Base-by-base conservation (phyloP, 2,888 invertebrate genomes). In the Sepiola atlantica region DNA sequence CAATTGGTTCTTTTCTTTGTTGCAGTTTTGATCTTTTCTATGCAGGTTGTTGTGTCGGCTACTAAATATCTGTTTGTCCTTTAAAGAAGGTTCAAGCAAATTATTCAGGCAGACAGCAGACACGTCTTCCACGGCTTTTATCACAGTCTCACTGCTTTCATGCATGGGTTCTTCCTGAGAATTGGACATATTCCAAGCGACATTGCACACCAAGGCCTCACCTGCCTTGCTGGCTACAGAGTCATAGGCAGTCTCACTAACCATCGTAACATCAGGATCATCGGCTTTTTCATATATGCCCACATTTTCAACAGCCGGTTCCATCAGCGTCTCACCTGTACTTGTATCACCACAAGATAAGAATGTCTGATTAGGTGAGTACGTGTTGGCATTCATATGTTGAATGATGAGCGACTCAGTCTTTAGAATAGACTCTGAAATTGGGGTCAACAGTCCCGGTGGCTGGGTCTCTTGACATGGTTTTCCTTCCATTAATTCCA, bases 91-190 rank as follows among this genome's bases (percentile, higher is more conserved):
- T 32, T 92, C 92, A 35, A 55, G 14, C n/a, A 55, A 54, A 92
- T 45, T 92, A 55, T 92, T 92, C 92, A 92, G n/a, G 28, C 92
- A 92, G 35, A 92, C 92, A 55, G 92, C 92, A 92, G 92, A 92
- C 55, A 92, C 55, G 54, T 92, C 54, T 55, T 92, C 92, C 45
- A 92, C 92, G 24, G 35, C n/a, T 18, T 28, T 54, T 92, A 92
- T 92, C 92, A 92, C 92, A 92, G 55, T 92, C 28, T 92, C 92
- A 45, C 55, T 92, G 20, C 55, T 92, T 92, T 92, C 92, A 92
- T 45, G 55, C 92, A 92, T 92, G 35, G 92, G 92, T 92, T 92
- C 92, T 92, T 92, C 92, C 92, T 92, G 92, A 92, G 92, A 92
- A 45, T 92, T n/a, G 35, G 45, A 35, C 55, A 55, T 55, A n/a